Evolutionary conservation across 92 coral and sea anemone genomes (phyloP), one percentile per base, ranked within the genome.

Genomic region (Diadumene lineata): DNA sequence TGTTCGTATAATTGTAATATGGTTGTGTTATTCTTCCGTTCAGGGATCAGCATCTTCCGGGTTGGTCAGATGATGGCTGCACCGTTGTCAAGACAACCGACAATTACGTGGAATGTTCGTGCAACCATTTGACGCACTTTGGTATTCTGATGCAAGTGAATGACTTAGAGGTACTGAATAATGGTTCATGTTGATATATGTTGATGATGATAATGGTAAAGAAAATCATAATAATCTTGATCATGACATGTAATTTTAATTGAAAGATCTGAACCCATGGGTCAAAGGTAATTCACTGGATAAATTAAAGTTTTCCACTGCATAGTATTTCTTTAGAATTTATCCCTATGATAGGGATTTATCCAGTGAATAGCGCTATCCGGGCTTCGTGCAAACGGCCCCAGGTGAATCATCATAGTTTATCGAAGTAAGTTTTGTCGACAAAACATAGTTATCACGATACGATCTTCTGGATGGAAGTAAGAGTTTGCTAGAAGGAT

Each of bases 91-190:
- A 18, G 28, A 22, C 32, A 10, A 70, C 75, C 1, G 75, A 70
- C 62, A 11, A 50, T 7, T 50, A 70, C 57, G 32, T 56, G 7
- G 75, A 70, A 43, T 70, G 75, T 31, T 70, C 75, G 23, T 70
- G 75, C 53, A 70, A 70, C 51, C 75, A 70, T 55, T 53, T 70
- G 48, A 70, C 75, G 24, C 75, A 70, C 62, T 70, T 70, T 70
- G 75, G 63, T 70, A 46, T 70, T 16, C 75, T 70, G 19, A 50
- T 70, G 63, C 75, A 70, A 70, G 63, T 50, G 6, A 51, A 56
- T 43, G 26, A 70, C 11, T 23, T 22, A 1, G 30, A 70, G 64
- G 75, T 70, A 56, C 23, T 51, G 26, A 18, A 27, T 67, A 0
- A 15, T 29, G 25, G 27, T 46, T 22, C 44, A 65, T 65, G 13